Base-by-base conservation (phyloP, 2,797 vertebrate species). In the Echeneis naucrates region DNA sequence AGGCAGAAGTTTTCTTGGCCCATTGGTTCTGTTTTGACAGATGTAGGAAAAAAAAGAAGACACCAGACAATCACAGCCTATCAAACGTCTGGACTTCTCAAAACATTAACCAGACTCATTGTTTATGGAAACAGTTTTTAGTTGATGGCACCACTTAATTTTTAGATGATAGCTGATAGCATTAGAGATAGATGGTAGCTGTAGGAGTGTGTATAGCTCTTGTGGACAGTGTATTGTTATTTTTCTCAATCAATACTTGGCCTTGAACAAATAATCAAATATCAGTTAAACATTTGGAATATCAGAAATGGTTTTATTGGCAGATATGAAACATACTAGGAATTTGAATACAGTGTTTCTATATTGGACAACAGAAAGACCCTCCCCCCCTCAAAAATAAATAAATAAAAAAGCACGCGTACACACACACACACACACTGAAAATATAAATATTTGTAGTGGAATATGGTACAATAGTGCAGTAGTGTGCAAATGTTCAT, bases 1-100 rank as follows among this genome's bases (percentile, higher is more conserved):
- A 69, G 38, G 42, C 19, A 10, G 44, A 68, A 60, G 68, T 42
- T 58, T 55, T 61, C 32, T 33, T 75, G 82, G 70, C 59, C 54
- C 2, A 1, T 54, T 32, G 33, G n/a, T 68, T 38, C 48, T 38
- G 19, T 66, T 76, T 73, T 72, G 44, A 52, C 19, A 47, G 60
- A 63, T 71, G 9, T 23, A 12, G 48, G 9, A 51, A 42, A 70
- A 48, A n/a, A 37, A 26, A 51, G 42, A 26, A 27, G 37, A 42
- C 3, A 16, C 4, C 40, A 56, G 14, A 27, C 17, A 71, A 33
- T 61, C 14, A 40, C 27, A 32, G 52, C 35, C 21, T 11, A 16
- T 53, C 4, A 32, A 14, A 51, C 13, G 71, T 47, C 16, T 10
- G 37, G 27, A 23, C 23, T 26, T 37, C 0, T 37, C 17, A 53